Conservation (phyloP, 2,797 vertebrate species). For the Platyrinchus mystaceus region DNA sequence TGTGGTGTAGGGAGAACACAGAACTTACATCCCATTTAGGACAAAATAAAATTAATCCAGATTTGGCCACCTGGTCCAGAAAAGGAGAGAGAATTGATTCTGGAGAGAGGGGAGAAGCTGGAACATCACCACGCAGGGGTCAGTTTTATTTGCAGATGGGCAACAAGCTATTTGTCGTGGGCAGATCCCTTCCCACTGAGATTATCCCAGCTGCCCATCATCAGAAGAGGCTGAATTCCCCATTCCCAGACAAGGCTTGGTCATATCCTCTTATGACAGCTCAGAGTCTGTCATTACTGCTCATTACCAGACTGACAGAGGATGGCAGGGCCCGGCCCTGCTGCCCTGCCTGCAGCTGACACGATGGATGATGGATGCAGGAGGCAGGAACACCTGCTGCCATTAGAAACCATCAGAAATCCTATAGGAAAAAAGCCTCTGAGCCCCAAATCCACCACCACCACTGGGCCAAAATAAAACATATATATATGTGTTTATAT, state of each 20-base stretch:
- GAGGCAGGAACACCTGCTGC: background rate
- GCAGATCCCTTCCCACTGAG: background rate
- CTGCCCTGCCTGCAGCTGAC: background rate
- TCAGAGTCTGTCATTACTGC: background rate
- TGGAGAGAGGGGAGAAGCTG: background rate
- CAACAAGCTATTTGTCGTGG: background rate
- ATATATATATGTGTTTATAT: background rate
- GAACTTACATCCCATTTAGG: background rate
- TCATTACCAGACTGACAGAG: background rate
- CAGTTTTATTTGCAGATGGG: background rate
- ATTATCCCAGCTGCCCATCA: background rate
- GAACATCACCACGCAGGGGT: background rate
- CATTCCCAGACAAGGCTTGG: background rate
- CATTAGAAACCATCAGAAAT: background rate
- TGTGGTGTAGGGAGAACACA: background rate
- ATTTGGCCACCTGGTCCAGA: background rate
- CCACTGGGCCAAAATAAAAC: background rate
- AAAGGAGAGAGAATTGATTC: background rate
- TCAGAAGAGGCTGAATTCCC: background rate
- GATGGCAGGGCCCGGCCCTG: background rate
- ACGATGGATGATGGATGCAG: background rate
- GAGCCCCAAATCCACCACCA: background rate
- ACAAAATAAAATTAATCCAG: background rate
- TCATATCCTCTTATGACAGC: slow-evolving; percentile 29
- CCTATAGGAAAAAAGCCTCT: accelerated